Percentiles rank a stretch among this genome's conserved stretches.
Conservation (phyloP, 2,888 invertebrate species). For the Papilio elwesi region DNA sequence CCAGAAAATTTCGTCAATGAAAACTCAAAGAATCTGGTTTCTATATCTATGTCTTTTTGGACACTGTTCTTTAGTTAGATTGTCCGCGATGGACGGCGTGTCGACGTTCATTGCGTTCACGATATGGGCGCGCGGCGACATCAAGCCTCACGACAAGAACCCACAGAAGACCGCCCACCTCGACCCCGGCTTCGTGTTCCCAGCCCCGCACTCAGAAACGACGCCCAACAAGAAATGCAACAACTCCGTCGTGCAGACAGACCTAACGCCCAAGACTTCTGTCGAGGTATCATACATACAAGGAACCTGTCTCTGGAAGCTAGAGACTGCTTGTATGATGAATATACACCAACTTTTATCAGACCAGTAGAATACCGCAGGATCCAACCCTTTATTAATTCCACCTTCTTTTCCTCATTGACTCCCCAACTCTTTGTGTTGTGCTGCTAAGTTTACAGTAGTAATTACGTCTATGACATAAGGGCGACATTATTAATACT, state of each 20-base stretch:
- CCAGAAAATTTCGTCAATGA: conserved; percentile 37
- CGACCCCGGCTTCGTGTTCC: conserved; percentile 60
- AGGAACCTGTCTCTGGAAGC: too few species aligned
- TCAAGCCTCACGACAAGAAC: conserved; percentile 60
- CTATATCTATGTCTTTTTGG: too few species aligned
- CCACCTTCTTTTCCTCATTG: too few species aligned
- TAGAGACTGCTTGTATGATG: too few species aligned
- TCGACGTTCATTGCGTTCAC: conserved; percentile 73
- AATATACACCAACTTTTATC: too few species aligned
- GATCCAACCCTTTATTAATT: too few species aligned
- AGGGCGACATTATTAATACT: too few species aligned
- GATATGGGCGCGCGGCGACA: conserved; percentile 67
- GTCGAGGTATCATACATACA: conserved; percentile 58
- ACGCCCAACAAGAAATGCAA: conserved; percentile 57
- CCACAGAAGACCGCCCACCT: conserved; percentile 60
- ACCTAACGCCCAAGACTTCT: conserved; percentile 67
- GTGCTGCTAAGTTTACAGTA: too few species aligned
- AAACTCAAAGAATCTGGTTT: too few species aligned
- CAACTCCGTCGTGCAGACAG: conserved; percentile 69
- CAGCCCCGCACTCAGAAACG: conserved; percentile 52
- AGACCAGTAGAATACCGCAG: too few species aligned
- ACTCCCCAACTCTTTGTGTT: too few species aligned
- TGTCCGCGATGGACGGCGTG: conserved; percentile 59
- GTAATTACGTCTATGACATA: too few species aligned
- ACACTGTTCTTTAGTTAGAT: conserved; percentile 54